phyloP scores from a whole-genome alignment of 2,797 vertebrate genomes.

The Chaenodraco wilsoni region DNA sequence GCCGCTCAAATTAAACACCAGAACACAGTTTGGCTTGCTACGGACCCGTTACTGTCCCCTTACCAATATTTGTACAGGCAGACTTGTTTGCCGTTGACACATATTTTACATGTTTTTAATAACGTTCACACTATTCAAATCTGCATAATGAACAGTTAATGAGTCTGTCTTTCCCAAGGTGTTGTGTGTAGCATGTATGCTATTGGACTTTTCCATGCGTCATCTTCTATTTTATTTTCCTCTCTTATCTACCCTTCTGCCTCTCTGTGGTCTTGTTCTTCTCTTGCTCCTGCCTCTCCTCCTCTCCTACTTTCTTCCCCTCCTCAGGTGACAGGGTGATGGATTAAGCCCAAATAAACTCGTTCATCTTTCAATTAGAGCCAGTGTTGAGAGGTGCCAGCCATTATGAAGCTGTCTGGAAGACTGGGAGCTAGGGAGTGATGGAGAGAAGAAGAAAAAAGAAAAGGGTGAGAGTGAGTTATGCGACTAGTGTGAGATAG shows the following conservation, averaged over 20 bases:
- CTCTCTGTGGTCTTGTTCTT: slow-evolving; percentile 48
- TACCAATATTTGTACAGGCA: neutral
- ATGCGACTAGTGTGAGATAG: slow-evolving; percentile 46
- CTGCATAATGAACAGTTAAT: slow-evolving; percentile 43
- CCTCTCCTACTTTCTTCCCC: slow-evolving; percentile 47
- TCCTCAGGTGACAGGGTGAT: slow-evolving; percentile 81
- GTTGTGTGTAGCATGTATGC: slow-evolving; percentile 12
- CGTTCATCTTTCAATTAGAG: slow-evolving; percentile 86
- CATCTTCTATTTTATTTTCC: slow-evolving; percentile 24
- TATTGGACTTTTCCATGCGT: slow-evolving; percentile 26
- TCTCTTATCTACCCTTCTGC: slow-evolving; percentile 37
- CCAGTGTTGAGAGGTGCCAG: slow-evolving; percentile 79
- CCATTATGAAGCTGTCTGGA: slow-evolving; percentile 83
- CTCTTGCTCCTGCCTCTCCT: slow-evolving; percentile 13
- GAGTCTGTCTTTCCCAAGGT: slow-evolving; percentile 38
- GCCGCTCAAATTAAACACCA: slow-evolving; percentile 37
- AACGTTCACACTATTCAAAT: slow-evolving; percentile 33
- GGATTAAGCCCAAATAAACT: slow-evolving; percentile 86
- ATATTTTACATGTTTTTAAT: slow-evolving; percentile 29
- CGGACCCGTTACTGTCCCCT: neutral
- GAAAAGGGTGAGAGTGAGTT: slow-evolving; percentile 44
- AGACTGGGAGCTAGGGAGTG: slow-evolving; percentile 61
- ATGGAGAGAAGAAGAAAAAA: slow-evolving; percentile 51
- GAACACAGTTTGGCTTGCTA: slow-evolving; percentile 35
- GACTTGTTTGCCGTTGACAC: slow-evolving; percentile 21